Base-by-base conservation (phyloP, 2,888 invertebrate species). In the Trissonchulus sp. region DNA sequence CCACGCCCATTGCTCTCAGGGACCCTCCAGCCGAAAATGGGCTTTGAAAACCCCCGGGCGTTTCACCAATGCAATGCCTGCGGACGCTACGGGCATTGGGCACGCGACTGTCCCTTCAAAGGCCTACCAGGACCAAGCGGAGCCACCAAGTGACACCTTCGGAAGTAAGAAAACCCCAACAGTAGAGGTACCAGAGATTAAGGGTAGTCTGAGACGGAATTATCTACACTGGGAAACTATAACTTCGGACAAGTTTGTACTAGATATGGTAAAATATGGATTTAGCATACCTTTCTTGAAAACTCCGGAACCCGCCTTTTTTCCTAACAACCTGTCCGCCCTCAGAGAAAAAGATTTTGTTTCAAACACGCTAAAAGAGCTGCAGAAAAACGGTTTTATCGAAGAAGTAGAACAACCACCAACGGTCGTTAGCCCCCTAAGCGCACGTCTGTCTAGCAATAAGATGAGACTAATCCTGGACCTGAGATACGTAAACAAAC, bases 41-140 rank as follows among this genome's bases (percentile, higher is more conserved):
- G n/a, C n/a, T n/a, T n/a, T n/a, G n/a, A n/a, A n/a, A n/a, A n/a
- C n/a, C n/a, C n/a, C n/a, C n/a, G n/a, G n/a, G n/a, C n/a, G n/a
- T n/a, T n/a, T n/a, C n/a, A n/a, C n/a, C 65, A 28, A 65, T 65
- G 65, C 65, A 15, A 31, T 28, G n/a, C 15, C 65, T 65, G 65
- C 65, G 8, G 8, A 8, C 65, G 65, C 65, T 31, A 15, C 34
- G 65, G 65, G 8, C 65, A 65, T 65, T 65, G 30, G 31, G 30
- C 65, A 8, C 30, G 8, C 30, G 65, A 65, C 3, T 65, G 65
- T 65, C 65, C 65, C n/a, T 65, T 15, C 65, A 8, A 28, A 15
- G n/a, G 8, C 30, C 31, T 15, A 31, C 8, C 3, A 15, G 30
- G 15, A 8, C 65, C 65, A 8, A 28, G 65, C 30, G 8, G 15